phyloP scores from a whole-genome alignment of 2,797 vertebrate species.

The Smutsia temminckii region DNA sequence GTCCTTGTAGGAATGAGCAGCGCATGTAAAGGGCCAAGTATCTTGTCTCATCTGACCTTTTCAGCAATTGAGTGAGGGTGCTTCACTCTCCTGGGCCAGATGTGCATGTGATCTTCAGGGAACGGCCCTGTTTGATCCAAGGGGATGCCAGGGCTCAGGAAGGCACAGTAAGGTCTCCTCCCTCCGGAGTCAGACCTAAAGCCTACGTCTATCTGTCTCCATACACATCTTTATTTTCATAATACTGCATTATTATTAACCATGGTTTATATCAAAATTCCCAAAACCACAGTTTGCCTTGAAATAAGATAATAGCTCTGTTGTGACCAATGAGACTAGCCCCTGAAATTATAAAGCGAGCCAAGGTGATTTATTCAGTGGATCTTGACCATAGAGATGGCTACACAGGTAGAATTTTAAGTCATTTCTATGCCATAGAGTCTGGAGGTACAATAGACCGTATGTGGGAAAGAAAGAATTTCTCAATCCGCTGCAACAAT shows the following conservation, averaged over 20 bases:
- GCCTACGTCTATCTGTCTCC: neutral
- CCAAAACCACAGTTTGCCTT: neutral
- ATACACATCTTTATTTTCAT: neutral
- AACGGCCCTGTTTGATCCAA: rapidly evolving
- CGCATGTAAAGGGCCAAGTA: rapidly evolving
- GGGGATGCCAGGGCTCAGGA: neutral
- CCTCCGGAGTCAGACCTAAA: neutral
- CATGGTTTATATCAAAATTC: neutral
- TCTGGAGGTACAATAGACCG: neutral
- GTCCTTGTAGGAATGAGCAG: no score
- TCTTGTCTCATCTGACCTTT: neutral
- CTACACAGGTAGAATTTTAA: neutral
- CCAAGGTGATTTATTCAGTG: neutral
- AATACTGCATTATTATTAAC: neutral
- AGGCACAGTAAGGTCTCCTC: no score
- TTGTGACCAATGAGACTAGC: neutral
- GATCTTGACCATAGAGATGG: no score
- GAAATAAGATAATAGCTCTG: neutral
- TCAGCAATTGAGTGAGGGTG: rapidly evolving
- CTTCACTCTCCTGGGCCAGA: neutral
- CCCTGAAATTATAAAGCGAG: neutral
- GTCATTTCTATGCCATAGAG: neutral
- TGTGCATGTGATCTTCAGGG: rapidly evolving
- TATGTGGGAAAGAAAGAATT: neutral
- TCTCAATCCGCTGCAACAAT: no score